Percentiles rank a stretch among this genome's conserved stretches.
These are phyloP conservation scores for Ceraclea dissimilis DNA, from an alignment of 2,888 invertebrate species.

Conservation along the genomic window DNA sequence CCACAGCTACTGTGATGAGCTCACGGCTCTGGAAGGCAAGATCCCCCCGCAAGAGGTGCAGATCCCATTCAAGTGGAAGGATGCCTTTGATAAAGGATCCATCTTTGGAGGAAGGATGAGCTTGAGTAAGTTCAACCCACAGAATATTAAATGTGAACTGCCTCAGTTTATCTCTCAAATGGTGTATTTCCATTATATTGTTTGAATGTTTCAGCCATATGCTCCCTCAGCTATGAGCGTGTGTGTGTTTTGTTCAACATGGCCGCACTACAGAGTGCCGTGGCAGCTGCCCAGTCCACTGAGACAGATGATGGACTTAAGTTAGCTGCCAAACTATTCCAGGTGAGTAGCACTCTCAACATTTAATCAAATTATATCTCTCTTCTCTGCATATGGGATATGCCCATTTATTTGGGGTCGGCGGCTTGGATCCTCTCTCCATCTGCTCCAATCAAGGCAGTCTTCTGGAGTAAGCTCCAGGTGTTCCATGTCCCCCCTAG, in stretches of 20 bases:
- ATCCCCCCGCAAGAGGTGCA: constrained; percentile 91
- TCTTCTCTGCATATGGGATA: not conserved
- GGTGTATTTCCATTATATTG: too few relatives aligned
- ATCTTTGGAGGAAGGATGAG: constrained; percentile 89
- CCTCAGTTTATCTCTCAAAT: not conserved
- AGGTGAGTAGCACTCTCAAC: constrained; percentile 44
- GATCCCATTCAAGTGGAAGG: constrained; percentile 98
- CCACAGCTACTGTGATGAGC: constrained; percentile 92
- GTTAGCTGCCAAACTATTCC: constrained; percentile 83
- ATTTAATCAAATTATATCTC: not conserved
- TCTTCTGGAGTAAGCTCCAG: too few relatives aligned
- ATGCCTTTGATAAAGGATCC: constrained; percentile 95
- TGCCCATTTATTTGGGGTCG: too few relatives aligned
- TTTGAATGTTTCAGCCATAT: constrained; percentile 56
- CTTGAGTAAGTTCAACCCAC: constrained; percentile 61
- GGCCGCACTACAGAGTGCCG: constrained; percentile 83
- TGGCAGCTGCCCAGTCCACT: constrained; percentile 76
- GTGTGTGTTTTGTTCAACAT: constrained; percentile 95
- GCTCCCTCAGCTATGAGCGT: constrained; percentile 86
- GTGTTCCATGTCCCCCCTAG: too few relatives aligned
- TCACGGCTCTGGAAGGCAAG: constrained; percentile 86
- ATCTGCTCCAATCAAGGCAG: too few relatives aligned
- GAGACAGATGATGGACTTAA: constrained; percentile 93
- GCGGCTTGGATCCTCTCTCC: too few relatives aligned
- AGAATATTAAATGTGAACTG: not conserved